Evolutionary conservation across 1,140 invertebrate species (phyloP).

Genomic region (Ostrea denselamellosa): DNA sequence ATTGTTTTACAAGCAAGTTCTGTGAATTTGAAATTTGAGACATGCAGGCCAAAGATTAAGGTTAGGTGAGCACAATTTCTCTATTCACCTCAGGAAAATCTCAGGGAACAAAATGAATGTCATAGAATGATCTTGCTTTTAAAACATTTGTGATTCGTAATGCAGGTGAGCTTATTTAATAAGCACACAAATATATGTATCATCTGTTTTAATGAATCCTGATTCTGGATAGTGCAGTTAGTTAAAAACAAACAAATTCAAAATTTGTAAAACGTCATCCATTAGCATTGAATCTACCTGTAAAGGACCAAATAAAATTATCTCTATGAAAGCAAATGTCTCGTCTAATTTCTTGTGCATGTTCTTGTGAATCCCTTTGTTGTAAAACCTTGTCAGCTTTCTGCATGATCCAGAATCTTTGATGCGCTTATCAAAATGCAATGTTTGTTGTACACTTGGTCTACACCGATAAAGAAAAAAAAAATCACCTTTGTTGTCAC

Average conservation of each 20-base stretch:
- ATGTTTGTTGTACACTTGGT: not conserved
- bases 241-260: not conserved
- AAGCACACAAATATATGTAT: not conserved
- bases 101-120: not conserved
- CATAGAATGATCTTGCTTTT: constrained; percentile 23
- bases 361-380: not conserved
- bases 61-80: not conserved
- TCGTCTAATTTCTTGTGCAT: constrained; percentile 41
- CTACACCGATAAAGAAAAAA: not conserved
- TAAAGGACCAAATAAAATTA: constrained; percentile 50
- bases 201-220: not conserved
- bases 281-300: not conserved
- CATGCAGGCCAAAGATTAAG: not conserved
- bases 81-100: not conserved
- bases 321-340: constrained; percentile 1
- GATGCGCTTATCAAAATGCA: not conserved
- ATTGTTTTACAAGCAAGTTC: constrained; percentile 30
- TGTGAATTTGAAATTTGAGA: not conserved
- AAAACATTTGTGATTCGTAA: constrained; percentile 13
- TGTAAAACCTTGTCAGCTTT: not conserved
- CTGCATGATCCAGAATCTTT: constrained; percentile 27
- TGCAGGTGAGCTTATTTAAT: constrained; percentile 27
- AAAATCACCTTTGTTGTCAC: not conserved
- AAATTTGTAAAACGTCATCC: not conserved
- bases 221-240: constrained; percentile 27